A percentile compares a stretch with the other conserved stretches of the same genome.
phyloP scores from a whole-genome alignment of 2,113 vertebrate species.

The Coreoperca whiteheadi region DNA sequence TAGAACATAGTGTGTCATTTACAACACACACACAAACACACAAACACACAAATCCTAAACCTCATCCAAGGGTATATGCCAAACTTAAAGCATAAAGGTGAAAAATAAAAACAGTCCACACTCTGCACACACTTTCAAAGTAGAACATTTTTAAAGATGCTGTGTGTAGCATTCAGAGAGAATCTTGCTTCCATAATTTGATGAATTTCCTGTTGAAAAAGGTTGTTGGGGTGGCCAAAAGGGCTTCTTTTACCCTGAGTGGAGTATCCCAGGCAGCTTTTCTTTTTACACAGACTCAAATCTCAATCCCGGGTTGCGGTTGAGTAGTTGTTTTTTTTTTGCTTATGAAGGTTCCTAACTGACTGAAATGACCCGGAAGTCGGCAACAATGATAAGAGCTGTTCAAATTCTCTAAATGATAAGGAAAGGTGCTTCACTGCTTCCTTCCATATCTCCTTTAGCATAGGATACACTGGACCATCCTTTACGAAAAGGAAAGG shows the following conservation, averaged over 20 bases:
- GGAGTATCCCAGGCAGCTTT: not conserved
- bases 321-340: too few species aligned
- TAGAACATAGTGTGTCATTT: not conserved
- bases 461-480: too few species aligned
- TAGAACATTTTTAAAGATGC: conserved; percentile 15
- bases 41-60: conserved; percentile 12
- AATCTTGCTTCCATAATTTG: not conserved
- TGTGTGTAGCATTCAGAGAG: conserved; percentile 12
- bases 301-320: not conserved
- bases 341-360: too few species aligned
- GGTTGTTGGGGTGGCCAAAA: not conserved
- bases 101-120: not conserved
- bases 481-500: too few species aligned
- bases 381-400: too few species aligned
- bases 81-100: not conserved
- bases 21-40: conserved; percentile 5
- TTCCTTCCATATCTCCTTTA: too few species aligned
- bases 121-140: not conserved
- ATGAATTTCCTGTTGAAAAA: not conserved
- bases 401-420: too few species aligned
- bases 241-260: not conserved
- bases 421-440: too few species aligned
- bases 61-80: not conserved
- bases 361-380: too few species aligned
- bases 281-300: not conserved